A percentile compares a stretch with the other conserved stretches of the same genome.
phyloP scores from a whole-genome alignment of 2,797 vertebrate species.

The Catostomus latipinnis region DNA sequence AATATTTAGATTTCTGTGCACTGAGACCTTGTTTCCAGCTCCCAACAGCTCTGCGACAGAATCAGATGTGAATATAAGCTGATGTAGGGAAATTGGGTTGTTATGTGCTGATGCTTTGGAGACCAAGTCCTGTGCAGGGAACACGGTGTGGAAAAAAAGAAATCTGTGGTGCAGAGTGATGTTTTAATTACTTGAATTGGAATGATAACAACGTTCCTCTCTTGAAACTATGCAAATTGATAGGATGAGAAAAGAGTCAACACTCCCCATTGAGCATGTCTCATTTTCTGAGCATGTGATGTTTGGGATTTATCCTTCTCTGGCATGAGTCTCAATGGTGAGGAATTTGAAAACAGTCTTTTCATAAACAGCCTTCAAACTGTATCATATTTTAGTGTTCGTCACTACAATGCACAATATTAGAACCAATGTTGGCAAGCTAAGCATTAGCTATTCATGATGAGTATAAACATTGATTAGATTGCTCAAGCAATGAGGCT shows the following conservation, averaged over 20 bases:
- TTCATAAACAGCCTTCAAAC: conserved; percentile 40
- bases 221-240: conserved; percentile 74
- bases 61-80: conserved; percentile 98
- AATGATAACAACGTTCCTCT: conserved; percentile 72
- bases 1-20: conserved; percentile 98
- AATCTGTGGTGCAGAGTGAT: conserved; percentile 79
- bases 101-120: conserved; percentile 94
- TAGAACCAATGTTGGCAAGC: neutral
- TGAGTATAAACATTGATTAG: neutral
- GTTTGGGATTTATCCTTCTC: conserved; percentile 40
- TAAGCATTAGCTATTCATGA: conserved; percentile 6
- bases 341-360: conserved; percentile 40
- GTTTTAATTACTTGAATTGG: conserved; percentile 82
- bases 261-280: conserved; percentile 39
- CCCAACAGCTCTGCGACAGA: conserved; percentile 94
- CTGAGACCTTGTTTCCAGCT: conserved; percentile 90
- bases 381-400: neutral
- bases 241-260: conserved; percentile 65
- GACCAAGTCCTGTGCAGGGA: conserved; percentile 79
- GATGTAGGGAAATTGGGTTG: conserved; percentile 98
- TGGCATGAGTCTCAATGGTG: conserved; percentile 35
- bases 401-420: neutral
- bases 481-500: conserved; percentile 6
- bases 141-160: conserved; percentile 56
- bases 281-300: conserved; percentile 39